Evolutionary conservation across 2,888 invertebrate genomes (phyloP).

Genomic region (Chorisops tibialis): DNA sequence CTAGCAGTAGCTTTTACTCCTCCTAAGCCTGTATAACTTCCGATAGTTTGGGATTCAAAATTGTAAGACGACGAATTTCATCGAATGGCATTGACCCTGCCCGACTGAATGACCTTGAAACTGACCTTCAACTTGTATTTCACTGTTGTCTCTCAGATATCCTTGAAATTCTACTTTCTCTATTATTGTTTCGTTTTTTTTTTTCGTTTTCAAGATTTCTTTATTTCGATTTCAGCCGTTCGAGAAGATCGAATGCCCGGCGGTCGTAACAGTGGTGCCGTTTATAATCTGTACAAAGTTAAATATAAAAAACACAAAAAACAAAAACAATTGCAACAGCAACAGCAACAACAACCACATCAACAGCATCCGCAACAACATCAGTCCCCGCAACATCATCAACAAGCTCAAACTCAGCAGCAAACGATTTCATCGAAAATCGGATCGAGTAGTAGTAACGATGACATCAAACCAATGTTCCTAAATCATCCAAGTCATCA

Average conservation of each 20-base stretch:
- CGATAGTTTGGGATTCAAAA: no score
- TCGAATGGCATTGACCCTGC: background rate
- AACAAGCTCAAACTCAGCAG: slow-evolving; percentile 41
- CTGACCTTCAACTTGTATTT: no score
- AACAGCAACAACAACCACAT: slow-evolving; percentile 54
- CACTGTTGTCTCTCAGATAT: no score
- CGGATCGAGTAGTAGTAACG: slow-evolving; percentile 20
- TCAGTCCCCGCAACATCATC: slow-evolving; percentile 40
- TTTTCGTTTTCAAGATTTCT: background rate
- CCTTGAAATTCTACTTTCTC: no score
- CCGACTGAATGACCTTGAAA: background rate
- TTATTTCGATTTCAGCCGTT: slow-evolving; percentile 70
- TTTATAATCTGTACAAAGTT: slow-evolving; percentile 98
- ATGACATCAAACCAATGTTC: slow-evolving; percentile 40
- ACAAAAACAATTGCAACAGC: slow-evolving; percentile 59
- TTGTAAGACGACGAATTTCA: no score
- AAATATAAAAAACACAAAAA: slow-evolving; percentile 98
- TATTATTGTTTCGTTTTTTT: no score
- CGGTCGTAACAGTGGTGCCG: slow-evolving; percentile 96
- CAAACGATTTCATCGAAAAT: slow-evolving; percentile 41
- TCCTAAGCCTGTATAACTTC: no score
- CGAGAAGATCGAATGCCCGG: slow-evolving; percentile 99
- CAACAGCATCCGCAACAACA: slow-evolving; percentile 51
- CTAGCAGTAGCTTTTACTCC: no score
- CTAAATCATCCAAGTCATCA: slow-evolving; percentile 43